A percentile compares a stretch with the other conserved stretches of the same genome.
Evolutionary conservation across 1,140 invertebrate genomes (phyloP).

Genomic region (Zelostemma sp.): DNA sequence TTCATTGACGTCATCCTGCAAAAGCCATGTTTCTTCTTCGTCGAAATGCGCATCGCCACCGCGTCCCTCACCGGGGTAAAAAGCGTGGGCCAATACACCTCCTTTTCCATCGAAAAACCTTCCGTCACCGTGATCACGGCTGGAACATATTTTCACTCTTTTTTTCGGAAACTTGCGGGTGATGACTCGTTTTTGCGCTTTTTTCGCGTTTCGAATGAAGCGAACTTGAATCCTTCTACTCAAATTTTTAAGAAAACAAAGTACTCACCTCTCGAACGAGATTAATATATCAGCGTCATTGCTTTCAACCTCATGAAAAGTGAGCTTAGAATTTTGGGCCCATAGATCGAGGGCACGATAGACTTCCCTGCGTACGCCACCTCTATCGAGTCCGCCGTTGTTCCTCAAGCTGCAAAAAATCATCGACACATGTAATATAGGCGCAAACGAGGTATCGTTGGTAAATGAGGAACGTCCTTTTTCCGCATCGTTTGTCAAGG

Average conservation of each 20-base stretch:
- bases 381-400: slow-evolving; percentile 73
- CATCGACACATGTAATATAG: no score
- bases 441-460: no score
- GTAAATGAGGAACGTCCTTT: no score
- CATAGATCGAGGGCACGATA: slow-evolving; percentile 80
- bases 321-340: slow-evolving; percentile 83
- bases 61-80: slow-evolving; percentile 84
- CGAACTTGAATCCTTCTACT: no score
- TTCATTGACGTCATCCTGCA: slow-evolving; percentile 74
- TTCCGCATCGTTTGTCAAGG: no score
- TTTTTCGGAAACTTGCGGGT: no score
- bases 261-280: slow-evolving; percentile 82
- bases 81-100: slow-evolving; percentile 91
- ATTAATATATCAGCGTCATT: slow-evolving; percentile 87
- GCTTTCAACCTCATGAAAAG: slow-evolving; percentile 82
- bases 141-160: slow-evolving; percentile 45
- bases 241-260: neutral
- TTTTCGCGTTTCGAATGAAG: no score
- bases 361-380: slow-evolving; percentile 76
- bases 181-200: neutral
- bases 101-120: slow-evolving; percentile 93
- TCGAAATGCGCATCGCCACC: slow-evolving; percentile 95
- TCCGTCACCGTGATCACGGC: slow-evolving; percentile 86
- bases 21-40: slow-evolving; percentile 87
- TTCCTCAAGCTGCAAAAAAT: slow-evolving; percentile 78